These are phyloP conservation scores for Ibycter americanus DNA, from an alignment of 2,797 vertebrate species.

Conservation along the genomic window DNA sequence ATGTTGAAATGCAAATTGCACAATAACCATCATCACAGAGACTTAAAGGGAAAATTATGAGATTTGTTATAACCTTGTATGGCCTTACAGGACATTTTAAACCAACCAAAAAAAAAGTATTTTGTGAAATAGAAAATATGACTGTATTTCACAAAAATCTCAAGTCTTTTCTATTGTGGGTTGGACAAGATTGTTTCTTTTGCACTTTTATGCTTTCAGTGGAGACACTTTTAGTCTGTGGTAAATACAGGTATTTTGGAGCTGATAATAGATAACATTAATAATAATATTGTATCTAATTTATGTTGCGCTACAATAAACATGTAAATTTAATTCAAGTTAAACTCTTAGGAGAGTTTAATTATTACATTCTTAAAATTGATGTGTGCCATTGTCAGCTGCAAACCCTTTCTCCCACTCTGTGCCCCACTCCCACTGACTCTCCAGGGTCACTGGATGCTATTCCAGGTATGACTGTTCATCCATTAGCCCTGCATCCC, in stretches of 20 bases:
- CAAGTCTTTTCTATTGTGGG: background rate
- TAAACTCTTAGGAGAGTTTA: background rate
- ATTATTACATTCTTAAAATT: background rate
- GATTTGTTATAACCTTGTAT: background rate
- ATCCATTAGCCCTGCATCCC: background rate
- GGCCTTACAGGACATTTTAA: background rate
- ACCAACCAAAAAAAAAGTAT: background rate
- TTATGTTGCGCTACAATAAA: background rate
- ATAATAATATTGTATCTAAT: background rate
- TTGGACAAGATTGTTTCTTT: background rate
- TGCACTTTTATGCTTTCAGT: background rate
- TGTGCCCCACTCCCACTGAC: background rate
- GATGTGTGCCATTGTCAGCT: background rate
- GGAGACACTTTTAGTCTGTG: background rate
- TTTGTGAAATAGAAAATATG: background rate
- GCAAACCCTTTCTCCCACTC: background rate
- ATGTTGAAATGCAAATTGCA: conserved; percentile 46
- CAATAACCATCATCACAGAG: background rate
- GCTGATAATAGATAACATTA: background rate
- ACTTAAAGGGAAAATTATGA: background rate
- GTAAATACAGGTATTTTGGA: background rate
- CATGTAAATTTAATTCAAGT: background rate
- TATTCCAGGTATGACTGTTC: background rate
- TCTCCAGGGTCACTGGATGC: background rate
- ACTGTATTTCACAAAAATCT: background rate